Evolutionary conservation across 2,888 invertebrate species (phyloP).

Genomic region (Napeogenes sylphis): DNA sequence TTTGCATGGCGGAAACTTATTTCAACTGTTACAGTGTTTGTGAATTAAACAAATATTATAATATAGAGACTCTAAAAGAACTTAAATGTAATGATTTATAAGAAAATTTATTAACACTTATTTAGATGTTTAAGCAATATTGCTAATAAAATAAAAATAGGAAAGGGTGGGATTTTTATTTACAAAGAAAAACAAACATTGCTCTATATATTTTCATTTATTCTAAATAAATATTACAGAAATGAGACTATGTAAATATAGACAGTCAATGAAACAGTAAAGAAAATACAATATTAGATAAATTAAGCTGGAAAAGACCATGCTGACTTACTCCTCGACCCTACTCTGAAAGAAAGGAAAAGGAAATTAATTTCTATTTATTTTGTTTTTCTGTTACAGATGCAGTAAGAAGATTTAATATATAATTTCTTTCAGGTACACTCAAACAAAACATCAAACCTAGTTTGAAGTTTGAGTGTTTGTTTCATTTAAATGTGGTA

Average conservation of each 20-base stretch:
- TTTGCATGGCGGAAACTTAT: slow-evolving; percentile 80
- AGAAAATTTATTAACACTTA: slow-evolving; percentile 21
- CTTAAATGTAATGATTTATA: slow-evolving; percentile 31
- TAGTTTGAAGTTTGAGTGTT: slow-evolving; percentile 65
- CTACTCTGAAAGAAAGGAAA: slow-evolving; percentile 66
- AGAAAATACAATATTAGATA: slow-evolving; percentile 26
- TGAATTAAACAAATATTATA: slow-evolving; percentile 47
- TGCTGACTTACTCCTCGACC: slow-evolving; percentile 42
- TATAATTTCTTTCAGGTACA: slow-evolving; percentile 57
- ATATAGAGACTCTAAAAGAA: slow-evolving; percentile 34
- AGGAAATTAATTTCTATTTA: slow-evolving; percentile 60
- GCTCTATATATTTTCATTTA: slow-evolving; percentile 43
- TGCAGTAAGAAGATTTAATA: slow-evolving; percentile 70
- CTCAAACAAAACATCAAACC: slow-evolving; percentile 51
- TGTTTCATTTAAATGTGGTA: slow-evolving; percentile 47
- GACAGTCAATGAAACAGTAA: slow-evolving; percentile 41
- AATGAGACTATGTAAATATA: slow-evolving; percentile 44
- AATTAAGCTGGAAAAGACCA: slow-evolving; percentile 25
- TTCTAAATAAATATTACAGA: slow-evolving; percentile 49
- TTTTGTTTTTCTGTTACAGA: slow-evolving; percentile 74
- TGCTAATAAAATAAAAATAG: slow-evolving; percentile 60
- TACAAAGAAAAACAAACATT: slow-evolving; percentile 40
- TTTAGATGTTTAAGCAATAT: slow-evolving; percentile 36
- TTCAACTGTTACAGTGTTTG: slow-evolving; percentile 73
- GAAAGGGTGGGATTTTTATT: slow-evolving; percentile 63